A percentile compares a stretch with the other conserved stretches of the same genome.
These are phyloP conservation scores for Gavia stellata DNA, from an alignment of 2,113 vertebrate genomes.

Conservation along the genomic window DNA sequence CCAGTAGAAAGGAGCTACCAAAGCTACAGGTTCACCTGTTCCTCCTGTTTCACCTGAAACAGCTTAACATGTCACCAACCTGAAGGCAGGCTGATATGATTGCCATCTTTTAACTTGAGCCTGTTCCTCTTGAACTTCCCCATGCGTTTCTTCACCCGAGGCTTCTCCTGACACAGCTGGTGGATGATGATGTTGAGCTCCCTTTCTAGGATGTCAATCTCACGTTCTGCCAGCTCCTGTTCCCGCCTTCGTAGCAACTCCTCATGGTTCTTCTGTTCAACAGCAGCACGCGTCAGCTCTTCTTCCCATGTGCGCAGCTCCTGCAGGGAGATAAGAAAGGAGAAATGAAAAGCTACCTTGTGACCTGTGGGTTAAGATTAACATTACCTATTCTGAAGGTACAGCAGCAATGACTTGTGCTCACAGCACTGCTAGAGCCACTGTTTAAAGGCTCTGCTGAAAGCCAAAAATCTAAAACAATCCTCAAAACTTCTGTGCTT, in stretches of 20 bases:
- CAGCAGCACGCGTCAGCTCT: conserved; percentile 87
- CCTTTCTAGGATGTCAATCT: conserved; percentile 94
- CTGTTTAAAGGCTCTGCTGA: neutral
- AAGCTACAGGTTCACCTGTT: neutral
- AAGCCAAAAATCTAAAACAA: neutral
- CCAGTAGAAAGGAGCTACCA: neutral
- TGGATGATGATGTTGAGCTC: conserved; percentile 98
- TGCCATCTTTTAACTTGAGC: conserved; percentile 91
- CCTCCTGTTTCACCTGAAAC: neutral
- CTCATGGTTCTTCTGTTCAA: conserved; percentile 96
- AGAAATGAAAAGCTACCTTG: neutral
- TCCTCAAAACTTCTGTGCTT: neutral
- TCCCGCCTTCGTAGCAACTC: conserved; percentile 87
- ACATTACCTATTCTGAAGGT: neutral
- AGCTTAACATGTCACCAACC: conserved; percentile 69
- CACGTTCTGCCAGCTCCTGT: conserved; percentile 91
- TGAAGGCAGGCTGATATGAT: conserved; percentile 94
- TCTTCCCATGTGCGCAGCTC: conserved; percentile 96
- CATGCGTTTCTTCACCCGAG: conserved; percentile 90
- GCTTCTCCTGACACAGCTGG: conserved; percentile 96
- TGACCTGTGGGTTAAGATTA: neutral
- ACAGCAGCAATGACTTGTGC: neutral
- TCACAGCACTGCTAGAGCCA: neutral
- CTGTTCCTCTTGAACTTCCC: conserved; percentile 92
- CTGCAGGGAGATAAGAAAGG: conserved; percentile 46